phyloP scores from a whole-genome alignment of 2,797 vertebrate species.

The Tarsius wallacei region DNA sequence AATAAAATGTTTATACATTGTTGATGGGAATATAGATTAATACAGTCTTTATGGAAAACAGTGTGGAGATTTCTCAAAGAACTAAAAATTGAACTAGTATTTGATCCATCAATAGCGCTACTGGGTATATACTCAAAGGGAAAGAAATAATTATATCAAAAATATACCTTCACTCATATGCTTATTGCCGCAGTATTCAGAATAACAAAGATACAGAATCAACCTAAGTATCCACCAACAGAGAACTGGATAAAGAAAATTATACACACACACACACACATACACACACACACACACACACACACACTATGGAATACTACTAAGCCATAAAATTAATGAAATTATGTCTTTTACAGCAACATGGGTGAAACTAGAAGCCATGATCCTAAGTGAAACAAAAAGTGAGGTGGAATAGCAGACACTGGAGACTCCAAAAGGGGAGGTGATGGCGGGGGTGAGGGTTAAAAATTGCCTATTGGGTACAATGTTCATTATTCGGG shows the following conservation, averaged over 20 bases:
- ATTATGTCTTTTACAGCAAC: not conserved
- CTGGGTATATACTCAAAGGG: not conserved
- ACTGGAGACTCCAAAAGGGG: not conserved
- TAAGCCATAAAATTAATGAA: not conserved
- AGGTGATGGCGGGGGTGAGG: not conserved
- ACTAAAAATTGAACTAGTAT: not conserved
- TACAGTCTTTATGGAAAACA: not conserved
- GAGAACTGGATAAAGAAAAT: not conserved
- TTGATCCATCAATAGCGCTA: not conserved
- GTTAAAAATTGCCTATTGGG: not conserved
- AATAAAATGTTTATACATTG: not conserved
- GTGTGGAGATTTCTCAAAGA: not conserved
- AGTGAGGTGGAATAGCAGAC: not conserved
- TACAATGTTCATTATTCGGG: not conserved
- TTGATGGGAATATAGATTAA: not conserved
- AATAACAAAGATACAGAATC: not conserved
- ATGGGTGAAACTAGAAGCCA: not conserved
- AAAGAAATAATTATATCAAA: not conserved
- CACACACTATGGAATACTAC: not conserved
- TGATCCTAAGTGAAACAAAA: not conserved
- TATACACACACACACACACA: not conserved
- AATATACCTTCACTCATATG: not conserved
- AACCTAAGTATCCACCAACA: not conserved
- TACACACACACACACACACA: not conserved
- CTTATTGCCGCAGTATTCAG: not conserved